Percentiles rank a stretch among this genome's conserved stretches.
Evolutionary conservation across 53 echinoderm and acorn worm species (phyloP).

Genomic region (Zoroaster sp.): DNA sequence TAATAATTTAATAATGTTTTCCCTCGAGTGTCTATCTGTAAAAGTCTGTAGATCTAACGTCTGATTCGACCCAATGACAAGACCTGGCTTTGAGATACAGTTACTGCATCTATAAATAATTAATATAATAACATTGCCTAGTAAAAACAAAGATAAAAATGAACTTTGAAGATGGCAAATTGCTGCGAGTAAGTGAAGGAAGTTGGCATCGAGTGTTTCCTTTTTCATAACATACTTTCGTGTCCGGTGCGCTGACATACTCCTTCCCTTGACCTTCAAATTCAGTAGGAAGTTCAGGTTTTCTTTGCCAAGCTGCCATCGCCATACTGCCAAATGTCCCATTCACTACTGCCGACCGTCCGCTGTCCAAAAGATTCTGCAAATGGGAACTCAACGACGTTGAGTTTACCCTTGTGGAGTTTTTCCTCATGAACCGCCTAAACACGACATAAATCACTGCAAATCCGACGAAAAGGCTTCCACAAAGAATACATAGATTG

Average conservation of each 20-base stretch:
- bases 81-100: too few relatives aligned
- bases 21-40: too few relatives aligned
- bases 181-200: too few relatives aligned
- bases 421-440: slow-evolving; percentile 1
- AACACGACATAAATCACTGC: slow-evolving; percentile 25
- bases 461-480: slow-evolving; percentile 19
- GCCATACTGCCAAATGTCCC: slow-evolving; percentile 47
- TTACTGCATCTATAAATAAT: too few relatives aligned
- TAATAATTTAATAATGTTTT: too few relatives aligned
- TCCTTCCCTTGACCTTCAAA: slow-evolving; percentile 4
- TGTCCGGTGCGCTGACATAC: slow-evolving; percentile 46
- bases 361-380: background rate
- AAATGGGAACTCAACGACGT: background rate
- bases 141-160: too few relatives aligned
- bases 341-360: background rate
- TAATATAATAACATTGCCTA: too few relatives aligned
- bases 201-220: background rate
- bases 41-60: too few relatives aligned
- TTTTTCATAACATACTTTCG: background rate
- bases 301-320: slow-evolving; percentile 42
- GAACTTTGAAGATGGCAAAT: too few relatives aligned
- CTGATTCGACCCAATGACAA: too few relatives aligned
- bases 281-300: slow-evolving; percentile 27
- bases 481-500: background rate
- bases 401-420: background rate